Conservation (phyloP, 2,113 vertebrate genomes). For the Lichenostomus cassidix region DNA sequence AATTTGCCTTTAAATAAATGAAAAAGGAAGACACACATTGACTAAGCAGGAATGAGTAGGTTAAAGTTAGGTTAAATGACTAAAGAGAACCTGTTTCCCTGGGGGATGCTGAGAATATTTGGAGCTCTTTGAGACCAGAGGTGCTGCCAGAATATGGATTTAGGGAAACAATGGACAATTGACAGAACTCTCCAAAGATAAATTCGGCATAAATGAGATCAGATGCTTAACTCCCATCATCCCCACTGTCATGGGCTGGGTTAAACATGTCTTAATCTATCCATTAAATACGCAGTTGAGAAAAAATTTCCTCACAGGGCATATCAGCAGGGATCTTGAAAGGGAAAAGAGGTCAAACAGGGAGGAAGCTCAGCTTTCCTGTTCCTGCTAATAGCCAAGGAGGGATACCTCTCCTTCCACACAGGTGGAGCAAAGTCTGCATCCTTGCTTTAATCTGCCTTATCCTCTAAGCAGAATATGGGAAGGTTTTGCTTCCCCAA, state of each 20-base stretch:
- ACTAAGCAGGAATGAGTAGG: neutral
- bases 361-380: constrained; percentile 33
- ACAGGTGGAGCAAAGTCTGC: constrained; percentile 30
- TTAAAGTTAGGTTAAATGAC: constrained; percentile 41
- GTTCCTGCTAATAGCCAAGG: constrained; percentile 6
- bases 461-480: constrained; percentile 11
- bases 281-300: constrained; percentile 1
- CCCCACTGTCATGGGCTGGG: neutral
- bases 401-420: constrained; percentile 13
- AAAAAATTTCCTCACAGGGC: constrained; percentile 45
- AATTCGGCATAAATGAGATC: constrained; percentile 46
- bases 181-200: constrained; percentile 48
- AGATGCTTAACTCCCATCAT: constrained; percentile 34
- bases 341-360: constrained; percentile 20
- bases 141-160: constrained; percentile 61
- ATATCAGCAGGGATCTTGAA: constrained; percentile 21
- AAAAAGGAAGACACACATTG: neutral
- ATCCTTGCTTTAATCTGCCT: neutral
- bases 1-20: neutral
- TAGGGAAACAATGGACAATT: constrained; percentile 61
- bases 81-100: constrained; percentile 27
- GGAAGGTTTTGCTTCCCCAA: neutral
- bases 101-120: constrained; percentile 35
- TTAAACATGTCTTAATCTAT: constrained; percentile 26
- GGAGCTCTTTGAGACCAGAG: constrained; percentile 30